Conservation (phyloP, 35 echinoderm and acorn worm genomes). For the Lytechinus pictus region DNA sequence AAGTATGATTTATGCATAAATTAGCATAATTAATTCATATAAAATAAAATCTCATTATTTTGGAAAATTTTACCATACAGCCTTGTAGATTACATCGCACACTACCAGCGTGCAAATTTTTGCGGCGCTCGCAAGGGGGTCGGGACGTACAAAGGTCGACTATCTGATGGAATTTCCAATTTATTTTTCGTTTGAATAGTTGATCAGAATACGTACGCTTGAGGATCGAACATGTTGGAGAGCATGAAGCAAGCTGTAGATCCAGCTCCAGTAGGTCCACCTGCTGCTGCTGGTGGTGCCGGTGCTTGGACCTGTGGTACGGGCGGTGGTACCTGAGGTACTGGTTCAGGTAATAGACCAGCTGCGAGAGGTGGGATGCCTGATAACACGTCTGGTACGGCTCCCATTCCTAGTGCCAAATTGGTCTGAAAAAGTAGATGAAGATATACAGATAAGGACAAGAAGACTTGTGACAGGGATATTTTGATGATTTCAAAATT, state of each 20-base stretch:
- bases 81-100: too few relatives aligned
- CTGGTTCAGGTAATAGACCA: conserved; percentile 2
- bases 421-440: not conserved
- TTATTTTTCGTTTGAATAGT: too few relatives aligned
- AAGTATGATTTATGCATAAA: too few relatives aligned
- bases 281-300: not conserved
- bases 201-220: conserved; percentile 65
- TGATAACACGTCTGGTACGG: not conserved
- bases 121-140: too few relatives aligned
- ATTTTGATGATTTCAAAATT: too few relatives aligned
- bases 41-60: too few relatives aligned
- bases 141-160: too few relatives aligned
- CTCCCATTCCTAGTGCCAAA: not conserved
- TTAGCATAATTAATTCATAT: too few relatives aligned
- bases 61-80: too few relatives aligned
- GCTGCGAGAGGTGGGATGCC: not conserved
- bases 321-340: not conserved
- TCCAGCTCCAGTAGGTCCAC: conserved; percentile 44
- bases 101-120: too few relatives aligned
- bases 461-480: not conserved
- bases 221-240: conserved; percentile 99
- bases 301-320: not conserved
- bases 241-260: conserved; percentile 94
- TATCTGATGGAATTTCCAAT: too few relatives aligned
- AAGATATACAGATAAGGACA: not conserved